A percentile compares a stretch with the other conserved stretches of the same genome.
phyloP scores from a whole-genome alignment of 1,140 invertebrate species.

The Goniozus legneri region DNA sequence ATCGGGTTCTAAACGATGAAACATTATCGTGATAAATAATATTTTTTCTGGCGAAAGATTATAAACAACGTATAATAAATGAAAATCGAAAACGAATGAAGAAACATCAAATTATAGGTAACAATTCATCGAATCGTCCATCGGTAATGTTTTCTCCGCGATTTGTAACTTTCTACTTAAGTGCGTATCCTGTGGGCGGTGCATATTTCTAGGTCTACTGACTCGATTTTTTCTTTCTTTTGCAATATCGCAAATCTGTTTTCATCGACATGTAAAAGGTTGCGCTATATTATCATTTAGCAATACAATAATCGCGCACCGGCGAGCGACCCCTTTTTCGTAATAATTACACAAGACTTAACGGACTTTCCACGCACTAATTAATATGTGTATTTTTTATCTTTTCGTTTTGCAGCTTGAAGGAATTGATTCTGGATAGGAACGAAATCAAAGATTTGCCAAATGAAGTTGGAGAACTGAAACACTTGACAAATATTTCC shows the following conservation, averaged over 20 bases:
- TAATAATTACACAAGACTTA: constrained; percentile 3
- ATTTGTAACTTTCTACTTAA: constrained; percentile 38
- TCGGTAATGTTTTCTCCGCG: constrained; percentile 40
- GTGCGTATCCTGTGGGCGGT: constrained; percentile 38
- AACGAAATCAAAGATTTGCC: constrained; percentile 66
- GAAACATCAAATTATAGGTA: no score
- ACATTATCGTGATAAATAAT: no score
- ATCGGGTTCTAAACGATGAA: no score
- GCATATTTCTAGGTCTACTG: constrained; percentile 34
- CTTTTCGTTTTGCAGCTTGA: constrained; percentile 57
- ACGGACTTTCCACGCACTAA: background rate
- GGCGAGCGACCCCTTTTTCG: constrained; percentile 1
- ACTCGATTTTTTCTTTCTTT: constrained; percentile 17
- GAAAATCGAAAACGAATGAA: no score
- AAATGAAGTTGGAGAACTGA: constrained; percentile 56
- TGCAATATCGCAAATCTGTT: constrained; percentile 1
- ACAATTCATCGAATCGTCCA: no score
- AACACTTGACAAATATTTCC: constrained; percentile 58
- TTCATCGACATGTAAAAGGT: background rate
- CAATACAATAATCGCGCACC: background rate
- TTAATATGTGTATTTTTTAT: constrained; percentile 7
- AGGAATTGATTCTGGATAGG: constrained; percentile 66
- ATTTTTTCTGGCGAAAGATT: no score
- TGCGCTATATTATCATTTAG: background rate
- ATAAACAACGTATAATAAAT: no score